These are phyloP conservation scores for Pachycephus smyrnensis DNA, from an alignment of 2,888 invertebrate species.

Conservation along the genomic window DNA sequence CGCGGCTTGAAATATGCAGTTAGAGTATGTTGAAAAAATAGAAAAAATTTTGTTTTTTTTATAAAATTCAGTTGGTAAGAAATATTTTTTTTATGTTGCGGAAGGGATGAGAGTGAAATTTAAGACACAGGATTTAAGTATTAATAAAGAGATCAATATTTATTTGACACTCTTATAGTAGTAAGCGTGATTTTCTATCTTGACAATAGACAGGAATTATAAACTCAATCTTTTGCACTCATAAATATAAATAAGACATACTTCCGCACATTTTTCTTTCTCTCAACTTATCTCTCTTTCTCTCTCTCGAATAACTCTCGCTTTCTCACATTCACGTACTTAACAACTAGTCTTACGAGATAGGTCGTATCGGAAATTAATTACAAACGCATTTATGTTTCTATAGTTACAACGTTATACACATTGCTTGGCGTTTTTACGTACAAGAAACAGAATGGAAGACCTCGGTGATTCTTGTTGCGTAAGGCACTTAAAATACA, in stretches of 20 bases:
- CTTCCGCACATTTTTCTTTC: conserved; percentile 31
- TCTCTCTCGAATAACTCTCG: conserved; percentile 15
- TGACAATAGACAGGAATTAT: conserved; percentile 60
- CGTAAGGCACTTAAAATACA: conserved; percentile 64
- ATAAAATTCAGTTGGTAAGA: neutral
- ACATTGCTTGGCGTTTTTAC: conserved; percentile 17
- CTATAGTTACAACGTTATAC: conserved; percentile 32
- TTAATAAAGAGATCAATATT: conserved; percentile 64
- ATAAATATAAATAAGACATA: conserved; percentile 54
- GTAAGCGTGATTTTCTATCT: conserved; percentile 64
- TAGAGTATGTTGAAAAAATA: neutral
- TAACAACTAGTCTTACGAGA: conserved; percentile 17
- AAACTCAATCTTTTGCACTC: conserved; percentile 52
- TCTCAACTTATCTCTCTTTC: conserved; percentile 29
- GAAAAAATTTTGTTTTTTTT: neutral
- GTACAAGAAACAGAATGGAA: conserved; percentile 62
- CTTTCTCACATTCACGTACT: conserved; percentile 2
- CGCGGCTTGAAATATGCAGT: neutral
- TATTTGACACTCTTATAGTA: conserved; percentile 64
- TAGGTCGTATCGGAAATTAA: conserved; percentile 18
- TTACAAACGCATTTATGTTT: conserved; percentile 28
- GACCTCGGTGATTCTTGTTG: conserved; percentile 67
- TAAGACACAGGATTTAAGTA: conserved; percentile 37
- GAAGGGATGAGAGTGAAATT: conserved; percentile 28
- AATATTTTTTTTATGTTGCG: neutral